Evolutionary conservation across 2,113 vertebrate species (phyloP), one percentile per base, ranked within the genome.

Genomic region (Eurypyga helias): DNA sequence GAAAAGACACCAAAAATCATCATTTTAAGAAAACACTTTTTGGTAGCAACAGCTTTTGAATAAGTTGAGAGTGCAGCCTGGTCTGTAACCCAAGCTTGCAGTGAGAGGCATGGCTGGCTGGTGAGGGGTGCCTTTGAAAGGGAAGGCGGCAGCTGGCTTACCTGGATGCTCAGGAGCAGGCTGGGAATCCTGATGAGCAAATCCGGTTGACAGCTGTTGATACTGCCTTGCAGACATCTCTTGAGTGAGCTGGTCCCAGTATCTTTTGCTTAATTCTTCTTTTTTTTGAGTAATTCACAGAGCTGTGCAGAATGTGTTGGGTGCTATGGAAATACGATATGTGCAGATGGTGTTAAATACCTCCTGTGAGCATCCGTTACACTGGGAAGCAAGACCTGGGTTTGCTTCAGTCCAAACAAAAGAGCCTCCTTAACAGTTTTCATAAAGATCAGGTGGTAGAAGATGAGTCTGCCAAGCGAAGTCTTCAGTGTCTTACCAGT

Each of bases 91-190:
- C 46, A 70, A 46, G 51, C 31, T 48, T 89, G 49, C 26, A 0
- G 1, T 36, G 83, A 45, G n/a, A 80, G 58, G 28, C 36, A 25
- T 12, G 41, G 38, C 38, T 69, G 61, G 45, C 33, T 61, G 31
- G 25, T 16, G 66, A 76, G 52, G 57, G 14, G 8, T 52, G 24
- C 6, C 0, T 70, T 36, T 70, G 72, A 92, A 90, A 93, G 72
- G 67, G 36, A 86, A 96, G 60, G 72, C 73, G 60, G 83, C 72
- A 84, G 93, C 80, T 92, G 77, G 65, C 8, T 84, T 91, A 96
- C 95, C 86, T 96, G 94, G 69, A 66, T 87, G 51, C 55, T 94
- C 51, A 75, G 79, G 48, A 92, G 60, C 61, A 76, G 69, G 43
- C 69, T 78, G 81, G 69, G 70, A 75, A 19, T 71, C 81, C 78